These are phyloP conservation scores for Andrena chrysosceles DNA, from an alignment of 2,888 invertebrate species.

Conservation along the genomic window DNA sequence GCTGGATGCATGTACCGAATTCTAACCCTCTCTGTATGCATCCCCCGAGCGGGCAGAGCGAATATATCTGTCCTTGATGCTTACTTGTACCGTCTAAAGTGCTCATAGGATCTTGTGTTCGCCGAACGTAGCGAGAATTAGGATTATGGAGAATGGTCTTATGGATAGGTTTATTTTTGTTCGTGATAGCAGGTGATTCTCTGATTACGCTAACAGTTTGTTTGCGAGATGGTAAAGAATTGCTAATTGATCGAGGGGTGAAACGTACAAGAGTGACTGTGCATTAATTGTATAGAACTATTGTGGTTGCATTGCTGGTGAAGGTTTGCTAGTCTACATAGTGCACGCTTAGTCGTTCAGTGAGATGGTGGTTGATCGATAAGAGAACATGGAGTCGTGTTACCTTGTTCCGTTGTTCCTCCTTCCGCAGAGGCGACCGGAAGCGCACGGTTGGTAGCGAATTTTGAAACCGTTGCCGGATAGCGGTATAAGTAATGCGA, in stretches of 20 bases:
- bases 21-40: not conserved
- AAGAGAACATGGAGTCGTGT: slow-evolving; percentile 57
- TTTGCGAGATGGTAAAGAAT: no score
- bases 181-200: no score
- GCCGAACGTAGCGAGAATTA: not conserved
- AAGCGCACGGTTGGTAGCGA: slow-evolving; percentile 62
- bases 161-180: no score
- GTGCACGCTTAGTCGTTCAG: slow-evolving; percentile 46
- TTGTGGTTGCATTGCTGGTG: slow-evolving; percentile 31
- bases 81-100: slow-evolving; percentile 1
- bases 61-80: not conserved
- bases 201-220: no score
- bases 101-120: not conserved
- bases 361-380: slow-evolving; percentile 51
- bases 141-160: no score
- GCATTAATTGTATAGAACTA: slow-evolving; percentile 39
- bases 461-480: slow-evolving; percentile 64
- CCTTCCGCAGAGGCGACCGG: slow-evolving; percentile 46
- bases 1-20: slow-evolving; percentile 19
- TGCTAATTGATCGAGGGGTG: not conserved
- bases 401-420: slow-evolving; percentile 51
- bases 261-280: not conserved
- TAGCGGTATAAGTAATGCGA: slow-evolving; percentile 73
- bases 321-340: slow-evolving; percentile 38
- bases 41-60: not conserved